Percentiles rank a stretch among this genome's conserved stretches.
Conservation (phyloP, 2,113 vertebrate species). For the Dromas ardeola region DNA sequence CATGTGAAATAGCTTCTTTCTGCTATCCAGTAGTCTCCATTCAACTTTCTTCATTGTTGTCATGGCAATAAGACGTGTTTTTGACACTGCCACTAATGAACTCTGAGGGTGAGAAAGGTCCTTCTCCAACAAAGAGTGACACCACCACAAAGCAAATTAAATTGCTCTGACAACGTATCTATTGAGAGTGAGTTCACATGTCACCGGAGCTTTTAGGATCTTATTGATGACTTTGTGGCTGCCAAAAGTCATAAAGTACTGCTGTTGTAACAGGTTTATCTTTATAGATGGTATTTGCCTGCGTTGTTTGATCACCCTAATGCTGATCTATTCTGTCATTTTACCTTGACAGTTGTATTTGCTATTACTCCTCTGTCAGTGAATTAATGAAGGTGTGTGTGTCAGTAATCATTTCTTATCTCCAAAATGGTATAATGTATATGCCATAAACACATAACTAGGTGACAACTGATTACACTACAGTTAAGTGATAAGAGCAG, state of each 20-base stretch:
- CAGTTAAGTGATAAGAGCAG: neutral
- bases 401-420: conserved; percentile 40
- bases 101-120: conserved; percentile 51
- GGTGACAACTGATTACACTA: conserved; percentile 8
- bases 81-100: conserved; percentile 55
- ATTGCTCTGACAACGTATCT: conserved; percentile 53
- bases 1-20: neutral
- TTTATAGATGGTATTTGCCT: conserved; percentile 31
- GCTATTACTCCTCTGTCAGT: neutral
- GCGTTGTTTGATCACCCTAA: conserved; percentile 5
- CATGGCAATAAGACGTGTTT: conserved; percentile 51
- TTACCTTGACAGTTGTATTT: conserved; percentile 13
- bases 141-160: conserved; percentile 62
- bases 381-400: conserved; percentile 39
- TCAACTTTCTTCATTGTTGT: conserved; percentile 49
- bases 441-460: conserved; percentile 10
- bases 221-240: conserved; percentile 55
- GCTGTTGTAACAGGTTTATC: conserved; percentile 52
- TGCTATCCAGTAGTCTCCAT: conserved; percentile 12
- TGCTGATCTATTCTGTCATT: conserved; percentile 39
- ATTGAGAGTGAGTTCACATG: conserved; percentile 54
- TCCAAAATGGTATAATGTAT: neutral
- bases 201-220: conserved; percentile 51
- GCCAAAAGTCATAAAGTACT: conserved; percentile 32
- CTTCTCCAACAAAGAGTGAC: conserved; percentile 45